Evolutionary conservation across 53 echinoderm and acorn worm species (phyloP), one percentile per base, ranked within the genome.

Genomic region (Paracentrotus lividus): DNA sequence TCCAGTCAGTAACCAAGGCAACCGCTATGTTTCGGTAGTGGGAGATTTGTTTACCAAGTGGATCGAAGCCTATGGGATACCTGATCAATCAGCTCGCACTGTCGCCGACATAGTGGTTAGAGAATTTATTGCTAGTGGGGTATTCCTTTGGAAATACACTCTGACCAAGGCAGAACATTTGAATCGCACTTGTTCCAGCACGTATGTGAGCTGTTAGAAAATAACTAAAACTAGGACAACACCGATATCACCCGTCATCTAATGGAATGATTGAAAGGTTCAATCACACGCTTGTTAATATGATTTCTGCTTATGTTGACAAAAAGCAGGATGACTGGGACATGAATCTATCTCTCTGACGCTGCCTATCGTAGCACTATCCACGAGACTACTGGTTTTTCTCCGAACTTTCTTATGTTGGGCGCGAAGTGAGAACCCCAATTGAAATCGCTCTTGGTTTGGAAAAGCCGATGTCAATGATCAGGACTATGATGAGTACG

Each of bases 41-140:
- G 93, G 93, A 23, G 97, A 97, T 60, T 44, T 72, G 4, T 97
- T 97, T 77, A 92, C 92, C 4, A 93, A 88, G 75, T 97, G 96
- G 96, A 95, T 86, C 68, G 97, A 97, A 27, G 95, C 96, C 12
- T 97, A 96, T 75, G 88, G 96, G 24, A 90, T 95, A n/a, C 94
- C 95, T 24, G 93, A 97, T 84, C 94, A 94, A 52, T 84, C 85
- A 9, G 95, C 95, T 59, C 91, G 77, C 20, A 96, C 96, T 42
- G 96, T 96, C 20, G 95, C 95, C 0, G 44, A 92, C 36, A 72
- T 72, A 47, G 76, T 94, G 3, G 94, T 96, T 2, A 77, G 91
- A 53, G 97, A 95, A 40, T 95, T 96, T 64, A 89, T 97, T 53
- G 49, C 96, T 57, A 59, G 95, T 94, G 93, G 65, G 95, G 96